Percentiles rank a stretch among this genome's conserved stretches.
These are phyloP conservation scores for Dugesia japonica DNA, from an alignment of 2,888 invertebrate species.

Conservation along the genomic window DNA sequence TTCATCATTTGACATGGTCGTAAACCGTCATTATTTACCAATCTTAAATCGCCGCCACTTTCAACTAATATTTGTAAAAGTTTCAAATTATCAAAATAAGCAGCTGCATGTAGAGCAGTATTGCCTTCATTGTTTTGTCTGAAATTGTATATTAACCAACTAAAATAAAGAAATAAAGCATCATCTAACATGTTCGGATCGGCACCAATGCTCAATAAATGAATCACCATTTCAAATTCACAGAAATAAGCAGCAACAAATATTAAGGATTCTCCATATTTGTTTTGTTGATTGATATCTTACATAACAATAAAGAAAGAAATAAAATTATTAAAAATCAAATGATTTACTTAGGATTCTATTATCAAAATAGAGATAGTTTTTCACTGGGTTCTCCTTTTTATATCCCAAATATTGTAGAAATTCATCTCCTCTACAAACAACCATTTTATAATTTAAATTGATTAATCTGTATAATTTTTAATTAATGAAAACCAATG, in stretches of 20 bases:
- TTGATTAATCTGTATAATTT: not conserved
- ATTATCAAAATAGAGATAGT: not conserved
- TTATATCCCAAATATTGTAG: not conserved
- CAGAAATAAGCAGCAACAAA: not conserved
- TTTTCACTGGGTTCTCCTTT: not conserved
- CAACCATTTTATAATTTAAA: not conserved
- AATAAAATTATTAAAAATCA: no score
- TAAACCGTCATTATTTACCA: not conserved
- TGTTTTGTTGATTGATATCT: slow-evolving; percentile 1
- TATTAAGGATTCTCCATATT: not conserved
- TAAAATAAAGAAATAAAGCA: not conserved
- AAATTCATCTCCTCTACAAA: slow-evolving; percentile 1
- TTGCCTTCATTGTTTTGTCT: slow-evolving; percentile 29
- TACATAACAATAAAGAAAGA: no score
- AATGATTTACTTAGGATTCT: not conserved
- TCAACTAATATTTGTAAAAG: slow-evolving; percentile 12
- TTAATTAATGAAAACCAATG: not conserved
- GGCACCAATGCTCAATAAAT: not conserved
- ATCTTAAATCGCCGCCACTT: slow-evolving; percentile 24
- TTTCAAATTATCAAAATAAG: slow-evolving; percentile 4
- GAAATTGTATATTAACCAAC: not conserved
- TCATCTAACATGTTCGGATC: not conserved
- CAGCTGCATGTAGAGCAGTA: slow-evolving; percentile 28
- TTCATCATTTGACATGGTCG: not conserved
- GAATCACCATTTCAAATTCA: not conserved